Evolutionary conservation across 2,797 vertebrate genomes (phyloP), one percentile per base, ranked within the genome.

Genomic region (Gambusia yucatana): DNA sequence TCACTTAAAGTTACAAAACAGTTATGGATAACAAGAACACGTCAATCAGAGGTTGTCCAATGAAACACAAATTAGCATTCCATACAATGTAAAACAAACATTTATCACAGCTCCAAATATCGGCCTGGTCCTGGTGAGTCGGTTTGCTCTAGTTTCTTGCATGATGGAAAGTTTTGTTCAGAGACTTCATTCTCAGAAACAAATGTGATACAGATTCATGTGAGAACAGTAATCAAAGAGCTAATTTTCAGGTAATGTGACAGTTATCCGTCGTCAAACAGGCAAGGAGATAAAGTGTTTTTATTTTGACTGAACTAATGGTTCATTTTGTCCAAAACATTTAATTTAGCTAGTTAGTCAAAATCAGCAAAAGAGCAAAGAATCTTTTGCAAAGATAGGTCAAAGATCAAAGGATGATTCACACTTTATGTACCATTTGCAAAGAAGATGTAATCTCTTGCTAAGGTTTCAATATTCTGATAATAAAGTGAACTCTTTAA

Each of bases 401-500:
- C 20, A 25, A 41, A 69, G 22, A 70, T n/a, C 11, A 28, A 70
- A 71, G 65, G 65, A 5, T n/a, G 10, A 43, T n/a, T 69, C 65
- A 69, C 39, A 43, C 65, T 20, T 13, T 14, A 43, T 43, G 1
- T 39, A 25, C 36, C 20, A 69, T 69, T n/a, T 67, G 43, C 3
- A 69, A 69, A 4, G 22, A 69, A n/a, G 1, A 25, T 43, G 39
- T 41, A 25, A 69, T n/a, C 36, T 67, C 20, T 79, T 11, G 41
- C 52, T 33, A 25, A 79, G 16, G 33, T 48, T 72, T 43, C 52
- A 67, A 28, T 67, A 90, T 86, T 79, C 88, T 80, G 79, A 86
- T 78, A 70, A 77, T 75, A 87, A 87, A 87, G 87, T 85, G 57
- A 91, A 89, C 72, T 89, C 73, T 82, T 88, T 77, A 84, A 86